A percentile compares a stretch with the other conserved stretches of the same genome.
Conservation (phyloP, 2,888 invertebrate genomes). For the Cheilosia vulpina region DNA sequence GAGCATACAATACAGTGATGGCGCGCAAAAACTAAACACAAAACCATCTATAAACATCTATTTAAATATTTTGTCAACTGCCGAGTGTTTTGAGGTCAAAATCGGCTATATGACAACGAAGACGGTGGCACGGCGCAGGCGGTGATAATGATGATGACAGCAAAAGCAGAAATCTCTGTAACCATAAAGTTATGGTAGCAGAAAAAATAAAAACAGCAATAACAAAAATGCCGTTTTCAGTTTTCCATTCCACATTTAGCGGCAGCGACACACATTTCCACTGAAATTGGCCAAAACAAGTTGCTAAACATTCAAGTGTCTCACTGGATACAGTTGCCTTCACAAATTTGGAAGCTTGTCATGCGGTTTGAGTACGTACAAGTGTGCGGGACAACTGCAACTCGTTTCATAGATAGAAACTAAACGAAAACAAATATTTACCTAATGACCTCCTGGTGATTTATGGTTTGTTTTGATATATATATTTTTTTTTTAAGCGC, state of each 20-base stretch:
- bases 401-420: conserved; percentile 33
- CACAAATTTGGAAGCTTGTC: conserved; percentile 46
- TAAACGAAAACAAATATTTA: conserved; percentile 12
- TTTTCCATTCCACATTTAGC: conserved; percentile 52
- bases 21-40: conserved; percentile 33
- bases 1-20: background rate
- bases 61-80: conserved; percentile 61
- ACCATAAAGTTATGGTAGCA: conserved; percentile 45
- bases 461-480: conserved; percentile 35
- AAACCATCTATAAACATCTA: conserved; percentile 16
- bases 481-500: background rate
- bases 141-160: conserved; percentile 20
- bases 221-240: conserved; percentile 37
- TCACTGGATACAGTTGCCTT: conserved; percentile 30
- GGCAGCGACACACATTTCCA: conserved; percentile 55
- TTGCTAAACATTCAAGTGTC: conserved; percentile 45
- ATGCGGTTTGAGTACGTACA: conserved; percentile 1
- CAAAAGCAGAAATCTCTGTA: conserved; percentile 35
- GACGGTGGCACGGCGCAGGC: background rate
- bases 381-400: conserved; percentile 22
- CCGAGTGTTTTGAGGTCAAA: conserved; percentile 54
- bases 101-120: conserved; percentile 10
- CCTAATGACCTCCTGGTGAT: conserved; percentile 40
- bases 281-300: conserved; percentile 58
- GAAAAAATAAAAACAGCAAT: conserved; percentile 3